phyloP scores from a whole-genome alignment of 2,113 vertebrate species.

The Gracilinanus agilis region DNA sequence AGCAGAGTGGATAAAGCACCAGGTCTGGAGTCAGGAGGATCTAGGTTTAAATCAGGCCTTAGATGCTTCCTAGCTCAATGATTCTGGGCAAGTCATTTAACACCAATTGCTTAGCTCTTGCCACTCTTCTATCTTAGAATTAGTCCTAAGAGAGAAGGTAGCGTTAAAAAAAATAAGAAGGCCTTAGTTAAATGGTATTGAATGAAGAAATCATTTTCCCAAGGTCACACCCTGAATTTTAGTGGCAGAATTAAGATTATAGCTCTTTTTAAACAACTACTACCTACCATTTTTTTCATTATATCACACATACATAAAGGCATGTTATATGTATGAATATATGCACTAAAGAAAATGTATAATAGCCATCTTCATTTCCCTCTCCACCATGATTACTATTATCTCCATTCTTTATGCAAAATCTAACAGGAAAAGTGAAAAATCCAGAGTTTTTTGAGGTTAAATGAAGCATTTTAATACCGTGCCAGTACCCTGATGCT shows the following conservation, averaged over 20 bases:
- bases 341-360: neutral
- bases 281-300: neutral
- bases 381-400: neutral
- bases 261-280: neutral
- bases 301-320: neutral
- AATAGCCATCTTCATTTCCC: neutral
- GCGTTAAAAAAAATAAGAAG: neutral
- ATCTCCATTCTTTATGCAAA: neutral
- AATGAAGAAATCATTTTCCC: neutral
- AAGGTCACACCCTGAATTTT: neutral
- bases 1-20: too few species aligned
- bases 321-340: slow-evolving; percentile 21
- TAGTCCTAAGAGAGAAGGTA: too few species aligned
- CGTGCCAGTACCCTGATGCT: neutral
- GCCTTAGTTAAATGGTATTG: neutral
- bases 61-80: too few species aligned
- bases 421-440: neutral
- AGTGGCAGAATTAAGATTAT: neutral
- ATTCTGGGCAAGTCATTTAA: too few species aligned
- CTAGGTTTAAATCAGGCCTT: too few species aligned
- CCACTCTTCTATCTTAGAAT: too few species aligned
- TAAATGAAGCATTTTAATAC: neutral
- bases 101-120: too few species aligned
- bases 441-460: neutral
- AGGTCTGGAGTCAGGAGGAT: too few species aligned